Percentiles rank a stretch among this genome's conserved stretches.
Evolutionary conservation across 2,113 vertebrate genomes (phyloP).

Genomic region (Brachyhypopomus gauderio): DNA sequence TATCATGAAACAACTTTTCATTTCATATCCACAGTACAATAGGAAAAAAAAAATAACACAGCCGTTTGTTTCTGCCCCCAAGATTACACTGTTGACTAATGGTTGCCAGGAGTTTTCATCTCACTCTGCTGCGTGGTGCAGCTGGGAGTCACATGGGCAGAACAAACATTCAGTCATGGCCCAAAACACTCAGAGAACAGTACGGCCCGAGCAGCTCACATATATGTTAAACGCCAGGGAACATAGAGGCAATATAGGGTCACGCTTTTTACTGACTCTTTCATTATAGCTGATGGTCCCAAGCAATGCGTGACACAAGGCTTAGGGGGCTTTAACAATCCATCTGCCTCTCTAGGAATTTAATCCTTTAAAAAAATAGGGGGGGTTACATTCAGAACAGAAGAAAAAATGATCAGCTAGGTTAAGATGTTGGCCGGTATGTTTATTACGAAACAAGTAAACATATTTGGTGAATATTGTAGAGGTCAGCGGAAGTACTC

Average conservation of each 20-base stretch:
- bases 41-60: background rate
- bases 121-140: constrained; percentile 68
- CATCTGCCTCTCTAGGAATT: constrained; percentile 17
- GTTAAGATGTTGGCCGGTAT: background rate
- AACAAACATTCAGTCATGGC: constrained; percentile 49
- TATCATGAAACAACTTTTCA: constrained; percentile 49
- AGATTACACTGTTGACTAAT: constrained; percentile 69
- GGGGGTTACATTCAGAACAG: background rate
- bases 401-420: background rate
- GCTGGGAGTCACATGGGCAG: constrained; percentile 65
- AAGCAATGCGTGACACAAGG: constrained; percentile 23
- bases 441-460: too few relatives aligned
- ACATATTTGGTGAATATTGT: too few relatives aligned
- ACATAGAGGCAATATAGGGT: background rate
- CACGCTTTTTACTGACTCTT: constrained; percentile 40
- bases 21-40: constrained; percentile 48
- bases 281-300: constrained; percentile 41
- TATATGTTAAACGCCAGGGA: constrained; percentile 42
- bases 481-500: constrained; percentile 53
- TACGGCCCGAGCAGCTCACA: constrained; percentile 43
- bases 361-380: constrained; percentile 43
- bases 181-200: constrained; percentile 57
- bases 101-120: constrained; percentile 63
- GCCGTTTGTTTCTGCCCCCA: constrained; percentile 46
- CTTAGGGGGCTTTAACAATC: constrained; percentile 23